A percentile compares a stretch with the other conserved stretches of the same genome.
Evolutionary conservation across 2,113 vertebrate species (phyloP).

Genomic region (Salvelinus sp.): DNA sequence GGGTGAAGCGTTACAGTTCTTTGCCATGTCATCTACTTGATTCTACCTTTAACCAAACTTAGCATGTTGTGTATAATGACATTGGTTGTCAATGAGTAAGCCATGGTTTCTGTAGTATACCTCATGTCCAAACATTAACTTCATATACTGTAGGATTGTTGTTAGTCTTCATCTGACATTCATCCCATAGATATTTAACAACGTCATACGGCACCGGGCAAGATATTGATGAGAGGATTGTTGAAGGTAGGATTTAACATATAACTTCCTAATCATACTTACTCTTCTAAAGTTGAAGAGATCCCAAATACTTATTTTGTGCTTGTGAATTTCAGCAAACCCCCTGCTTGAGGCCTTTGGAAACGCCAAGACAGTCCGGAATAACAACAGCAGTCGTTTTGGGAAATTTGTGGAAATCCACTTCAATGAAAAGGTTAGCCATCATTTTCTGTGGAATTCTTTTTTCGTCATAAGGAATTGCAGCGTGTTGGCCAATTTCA

Average conservation of each 20-base stretch:
- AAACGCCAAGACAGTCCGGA: conserved; percentile 97
- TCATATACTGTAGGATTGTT: background rate
- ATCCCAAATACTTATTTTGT: background rate
- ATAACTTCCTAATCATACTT: background rate
- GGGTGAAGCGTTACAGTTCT: no score
- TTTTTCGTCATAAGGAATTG: background rate
- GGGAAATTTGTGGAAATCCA: conserved; percentile 99
- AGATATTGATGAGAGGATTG: conserved; percentile 98
- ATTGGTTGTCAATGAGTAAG: background rate
- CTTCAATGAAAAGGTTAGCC: conserved; percentile 94
- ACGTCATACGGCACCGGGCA: conserved; percentile 95
- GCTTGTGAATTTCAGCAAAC: conserved; percentile 78
- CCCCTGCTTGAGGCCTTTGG: conserved; percentile 97
- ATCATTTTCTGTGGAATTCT: background rate
- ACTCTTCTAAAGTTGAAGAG: background rate
- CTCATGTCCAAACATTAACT: background rate
- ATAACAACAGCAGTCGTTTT: conserved; percentile 99
- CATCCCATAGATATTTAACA: conserved; percentile 86
- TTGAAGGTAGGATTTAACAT: conserved; percentile 83
- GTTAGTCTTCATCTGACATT: background rate
- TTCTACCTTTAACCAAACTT: no score
- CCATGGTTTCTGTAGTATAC: background rate
- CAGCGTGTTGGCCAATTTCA: background rate
- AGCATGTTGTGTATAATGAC: no score
- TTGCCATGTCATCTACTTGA: no score